These are phyloP conservation scores for Hydrozoanthus tunicans DNA, from an alignment of 64 coral and sea anemone genomes.

Conservation along the genomic window DNA sequence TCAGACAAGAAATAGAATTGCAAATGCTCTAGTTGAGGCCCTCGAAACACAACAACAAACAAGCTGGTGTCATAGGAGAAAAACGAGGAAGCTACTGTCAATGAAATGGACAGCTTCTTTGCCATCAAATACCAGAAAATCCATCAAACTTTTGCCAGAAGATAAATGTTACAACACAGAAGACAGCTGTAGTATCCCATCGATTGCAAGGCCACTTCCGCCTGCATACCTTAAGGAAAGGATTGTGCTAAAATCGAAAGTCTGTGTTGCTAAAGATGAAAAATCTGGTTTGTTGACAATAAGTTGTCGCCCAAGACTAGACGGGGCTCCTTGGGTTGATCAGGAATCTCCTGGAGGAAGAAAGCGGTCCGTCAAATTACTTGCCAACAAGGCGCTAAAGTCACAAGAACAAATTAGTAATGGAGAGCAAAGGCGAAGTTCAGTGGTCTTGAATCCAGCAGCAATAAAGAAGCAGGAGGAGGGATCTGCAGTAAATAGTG, in stretches of 20 bases:
- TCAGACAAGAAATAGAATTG: constrained; percentile 42
- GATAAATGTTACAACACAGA: neutral
- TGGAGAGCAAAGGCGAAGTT: neutral
- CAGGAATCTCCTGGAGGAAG: neutral
- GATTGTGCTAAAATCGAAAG: constrained; percentile 34
- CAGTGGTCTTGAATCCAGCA: neutral
- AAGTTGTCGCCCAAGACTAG: constrained; percentile 5
- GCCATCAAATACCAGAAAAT: constrained; percentile 1
- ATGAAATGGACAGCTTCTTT: constrained; percentile 1
- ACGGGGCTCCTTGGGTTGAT: neutral
- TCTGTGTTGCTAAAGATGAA: neutral
- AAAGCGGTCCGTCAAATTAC: neutral
- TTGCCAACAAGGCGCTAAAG: neutral
- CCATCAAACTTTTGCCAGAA: constrained; percentile 5
- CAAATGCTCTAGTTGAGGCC: neutral
- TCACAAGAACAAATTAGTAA: neutral
- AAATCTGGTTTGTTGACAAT: neutral
- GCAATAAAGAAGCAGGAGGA: neutral
- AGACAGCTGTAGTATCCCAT: neutral
- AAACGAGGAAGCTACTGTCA: neutral
- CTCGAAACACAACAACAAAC: neutral
- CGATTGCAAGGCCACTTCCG: neutral
- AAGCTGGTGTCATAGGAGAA: neutral
- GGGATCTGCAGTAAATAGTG: neutral
- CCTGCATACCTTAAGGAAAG: constrained; percentile 18